A percentile compares a stretch with the other conserved stretches of the same genome.
Conservation (phyloP, 2,888 invertebrate genomes). For the Andrena marginata region DNA sequence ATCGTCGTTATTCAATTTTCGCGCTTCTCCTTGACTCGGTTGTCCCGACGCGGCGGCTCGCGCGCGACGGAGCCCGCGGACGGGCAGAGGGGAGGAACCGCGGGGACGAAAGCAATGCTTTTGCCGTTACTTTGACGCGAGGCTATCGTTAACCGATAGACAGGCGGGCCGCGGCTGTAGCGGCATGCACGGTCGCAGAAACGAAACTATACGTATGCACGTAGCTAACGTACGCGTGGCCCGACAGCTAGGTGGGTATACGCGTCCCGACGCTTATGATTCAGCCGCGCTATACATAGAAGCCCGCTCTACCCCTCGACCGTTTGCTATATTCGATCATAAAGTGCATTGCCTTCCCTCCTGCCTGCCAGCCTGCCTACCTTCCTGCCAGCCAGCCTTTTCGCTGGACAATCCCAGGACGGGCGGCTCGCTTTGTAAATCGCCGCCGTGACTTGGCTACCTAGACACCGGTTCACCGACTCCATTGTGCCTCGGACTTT, state of each 20-base stretch:
- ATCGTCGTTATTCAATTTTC: slow-evolving; percentile 7
- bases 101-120: slow-evolving; percentile 1
- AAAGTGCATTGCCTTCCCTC: slow-evolving; percentile 78
- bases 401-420: slow-evolving; percentile 64
- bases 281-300: slow-evolving; percentile 76
- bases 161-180: background rate
- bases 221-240: slow-evolving; percentile 13
- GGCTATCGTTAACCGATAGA: slow-evolving; percentile 12
- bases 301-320: slow-evolving; percentile 67
- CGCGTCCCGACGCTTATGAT: slow-evolving; percentile 68
- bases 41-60: background rate
- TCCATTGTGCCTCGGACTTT: slow-evolving; percentile 31
- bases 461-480: slow-evolving; percentile 28
- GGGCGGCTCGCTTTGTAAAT: slow-evolving; percentile 63
- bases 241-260: slow-evolving; percentile 32
- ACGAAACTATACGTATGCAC: slow-evolving; percentile 23
- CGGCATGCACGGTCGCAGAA: slow-evolving; percentile 14
- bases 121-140: background rate
- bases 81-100: background rate
- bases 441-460: slow-evolving; percentile 64
- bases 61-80: background rate
- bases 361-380: slow-evolving; percentile 44
- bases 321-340: slow-evolving; percentile 76
- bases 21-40: slow-evolving; percentile 8
- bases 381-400: slow-evolving; percentile 53